These are phyloP conservation scores for Hypocryptadius cinnamomeus DNA, from an alignment of 2,113 vertebrate species.

Conservation along the genomic window DNA sequence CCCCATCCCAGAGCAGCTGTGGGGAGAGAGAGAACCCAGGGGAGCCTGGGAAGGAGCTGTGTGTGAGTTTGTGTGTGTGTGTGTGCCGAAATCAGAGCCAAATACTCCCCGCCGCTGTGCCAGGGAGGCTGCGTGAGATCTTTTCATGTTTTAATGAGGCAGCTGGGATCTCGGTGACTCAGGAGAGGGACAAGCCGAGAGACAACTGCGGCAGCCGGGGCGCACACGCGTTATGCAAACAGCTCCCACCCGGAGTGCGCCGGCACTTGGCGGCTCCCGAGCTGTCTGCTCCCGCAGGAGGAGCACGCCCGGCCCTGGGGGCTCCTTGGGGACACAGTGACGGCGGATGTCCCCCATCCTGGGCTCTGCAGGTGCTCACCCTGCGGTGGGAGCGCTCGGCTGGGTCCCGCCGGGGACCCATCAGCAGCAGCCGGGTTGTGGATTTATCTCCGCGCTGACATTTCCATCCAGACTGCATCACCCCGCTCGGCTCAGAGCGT, in stretches of 20 bases:
- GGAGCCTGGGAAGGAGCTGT: neutral
- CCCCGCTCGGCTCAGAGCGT: neutral
- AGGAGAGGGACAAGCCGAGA: conserved; percentile 17
- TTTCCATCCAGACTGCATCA: neutral
- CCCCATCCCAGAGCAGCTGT: neutral
- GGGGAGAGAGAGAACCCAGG: neutral
- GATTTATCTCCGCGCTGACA: neutral
- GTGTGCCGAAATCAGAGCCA: neutral
- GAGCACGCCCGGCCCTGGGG: neutral
- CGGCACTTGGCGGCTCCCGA: neutral
- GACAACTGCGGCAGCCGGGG: neutral
- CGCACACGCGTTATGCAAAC: neutral
- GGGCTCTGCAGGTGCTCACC: neutral
- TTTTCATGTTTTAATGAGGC: conserved; percentile 59
- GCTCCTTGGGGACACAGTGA: accelerated
- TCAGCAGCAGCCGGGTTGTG: neutral
- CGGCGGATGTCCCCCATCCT: neutral
- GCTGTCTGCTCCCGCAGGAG: neutral
- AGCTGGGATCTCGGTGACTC: conserved; percentile 45
- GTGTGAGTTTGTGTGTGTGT: neutral
- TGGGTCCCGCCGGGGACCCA: accelerated
- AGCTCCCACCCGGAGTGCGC: neutral
- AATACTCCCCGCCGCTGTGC: neutral
- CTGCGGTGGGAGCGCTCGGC: accelerated
- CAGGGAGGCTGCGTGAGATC: neutral